Percentiles rank a stretch among this genome's conserved stretches.
These are phyloP conservation scores for Ophthalmolycus amberensis DNA, from an alignment of 2,113 vertebrate genomes.

Conservation along the genomic window DNA sequence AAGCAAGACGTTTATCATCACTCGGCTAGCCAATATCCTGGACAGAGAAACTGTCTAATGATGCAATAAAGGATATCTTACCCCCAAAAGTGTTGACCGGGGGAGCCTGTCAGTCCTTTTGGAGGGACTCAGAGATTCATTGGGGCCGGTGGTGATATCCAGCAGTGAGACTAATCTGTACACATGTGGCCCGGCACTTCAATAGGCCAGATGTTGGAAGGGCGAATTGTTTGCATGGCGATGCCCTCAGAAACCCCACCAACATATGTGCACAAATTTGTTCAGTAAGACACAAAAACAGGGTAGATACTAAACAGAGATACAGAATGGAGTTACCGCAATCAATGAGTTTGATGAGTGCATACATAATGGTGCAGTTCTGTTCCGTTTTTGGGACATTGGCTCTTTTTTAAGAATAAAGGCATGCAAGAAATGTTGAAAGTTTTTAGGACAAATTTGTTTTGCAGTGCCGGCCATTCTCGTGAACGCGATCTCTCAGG, in stretches of 20 bases:
- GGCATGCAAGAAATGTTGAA: neutral
- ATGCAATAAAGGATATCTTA: constrained; percentile 36
- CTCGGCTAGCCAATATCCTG: neutral
- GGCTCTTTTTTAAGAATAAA: neutral
- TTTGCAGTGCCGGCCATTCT: neutral
- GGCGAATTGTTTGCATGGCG: constrained; percentile 23
- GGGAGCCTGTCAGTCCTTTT: constrained; percentile 47
- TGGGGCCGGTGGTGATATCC: constrained; percentile 50
- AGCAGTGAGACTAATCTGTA: constrained; percentile 77
- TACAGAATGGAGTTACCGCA: neutral
- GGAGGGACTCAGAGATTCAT: constrained; percentile 41
- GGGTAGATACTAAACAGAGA: neutral
- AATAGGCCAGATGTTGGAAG: constrained; percentile 68
- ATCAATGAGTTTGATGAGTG: neutral
- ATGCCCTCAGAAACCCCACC: constrained; percentile 35
- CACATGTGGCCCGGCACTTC: constrained; percentile 72
- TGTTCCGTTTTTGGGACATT: neutral
- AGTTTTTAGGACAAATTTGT: neutral
- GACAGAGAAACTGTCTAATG: constrained; percentile 34
- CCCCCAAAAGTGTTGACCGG: constrained; percentile 41
- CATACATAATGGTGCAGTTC: neutral
- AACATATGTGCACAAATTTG: constrained; percentile 10
- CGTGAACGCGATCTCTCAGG: neutral
- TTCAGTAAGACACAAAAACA: constrained; percentile 16
- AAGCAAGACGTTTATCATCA: constrained; percentile 50